Conservation (phyloP, 2,113 vertebrate genomes). For the Bettongia penicillata region DNA sequence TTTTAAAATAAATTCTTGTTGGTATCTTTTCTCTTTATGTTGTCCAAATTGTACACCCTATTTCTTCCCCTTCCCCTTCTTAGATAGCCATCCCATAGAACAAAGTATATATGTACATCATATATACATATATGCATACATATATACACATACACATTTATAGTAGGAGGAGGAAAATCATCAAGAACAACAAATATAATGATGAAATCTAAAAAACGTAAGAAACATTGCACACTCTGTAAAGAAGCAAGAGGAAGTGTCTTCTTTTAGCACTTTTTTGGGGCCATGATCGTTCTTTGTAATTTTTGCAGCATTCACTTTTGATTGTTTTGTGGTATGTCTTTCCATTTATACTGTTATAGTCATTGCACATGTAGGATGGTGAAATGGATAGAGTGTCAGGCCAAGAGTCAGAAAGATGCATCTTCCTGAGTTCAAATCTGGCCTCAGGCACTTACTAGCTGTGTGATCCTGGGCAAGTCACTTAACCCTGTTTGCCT, state of each 20-base stretch:
- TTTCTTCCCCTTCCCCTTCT: background rate
- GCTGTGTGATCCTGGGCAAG: background rate
- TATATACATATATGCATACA: no score
- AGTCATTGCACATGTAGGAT: background rate
- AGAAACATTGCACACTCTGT: background rate
- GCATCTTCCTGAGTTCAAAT: background rate
- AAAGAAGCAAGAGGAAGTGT: background rate
- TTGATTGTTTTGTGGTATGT: background rate
- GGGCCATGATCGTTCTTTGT: background rate
- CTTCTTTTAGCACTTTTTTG: background rate
- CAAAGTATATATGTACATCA: background rate
- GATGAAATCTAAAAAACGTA: background rate
- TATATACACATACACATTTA: no score
- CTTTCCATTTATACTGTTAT: background rate
- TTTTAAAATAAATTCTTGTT: background rate
- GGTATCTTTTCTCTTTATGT: background rate
- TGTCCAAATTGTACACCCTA: background rate
- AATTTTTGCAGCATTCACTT: background rate
- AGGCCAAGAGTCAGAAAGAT: background rate
- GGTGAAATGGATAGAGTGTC: background rate
- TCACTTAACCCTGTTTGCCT: background rate
- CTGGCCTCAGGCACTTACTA: background rate
- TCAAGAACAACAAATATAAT: background rate
- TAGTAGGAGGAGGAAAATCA: background rate
- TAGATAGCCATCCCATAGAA: background rate